Percentiles rank a stretch among this genome's conserved stretches.
Conservation (phyloP, 2,797 vertebrate species). For the Zonotrichia albicollis region DNA sequence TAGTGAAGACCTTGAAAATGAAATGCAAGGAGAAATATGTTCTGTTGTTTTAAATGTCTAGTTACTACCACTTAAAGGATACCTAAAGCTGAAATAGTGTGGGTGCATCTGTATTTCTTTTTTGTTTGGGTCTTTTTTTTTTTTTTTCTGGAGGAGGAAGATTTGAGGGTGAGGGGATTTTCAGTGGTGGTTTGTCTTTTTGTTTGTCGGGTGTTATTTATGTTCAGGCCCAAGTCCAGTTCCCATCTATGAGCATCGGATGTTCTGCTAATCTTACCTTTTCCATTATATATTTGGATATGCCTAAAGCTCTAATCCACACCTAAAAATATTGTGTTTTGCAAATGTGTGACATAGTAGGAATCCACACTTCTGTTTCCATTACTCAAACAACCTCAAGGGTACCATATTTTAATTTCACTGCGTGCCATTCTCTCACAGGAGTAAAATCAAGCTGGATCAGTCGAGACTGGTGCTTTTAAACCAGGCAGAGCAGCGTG, state of each 20-base stretch:
- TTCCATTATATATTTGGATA: neutral
- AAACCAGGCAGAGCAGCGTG: slow-evolving; percentile 78
- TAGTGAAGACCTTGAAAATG: neutral
- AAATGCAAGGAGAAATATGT: neutral
- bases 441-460: slow-evolving; percentile 79
- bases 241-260: neutral
- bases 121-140: neutral
- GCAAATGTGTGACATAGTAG: neutral
- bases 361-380: slow-evolving; percentile 32
- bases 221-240: neutral
- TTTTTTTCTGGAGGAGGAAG: too few relatives aligned
- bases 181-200: neutral
- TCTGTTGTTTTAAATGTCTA: neutral
- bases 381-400: neutral
- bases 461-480: slow-evolving; percentile 76
- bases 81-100: neutral
- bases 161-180: neutral
- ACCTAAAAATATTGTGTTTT: neutral
- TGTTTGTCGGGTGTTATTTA: neutral
- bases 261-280: neutral
- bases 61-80: neutral
- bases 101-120: neutral
- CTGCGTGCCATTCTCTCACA: slow-evolving; percentile 78
- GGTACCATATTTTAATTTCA: slow-evolving; percentile 57
- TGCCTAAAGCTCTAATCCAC: neutral